Conservation (phyloP, 1,140 invertebrate species). For the Drosophila oshimai region DNA sequence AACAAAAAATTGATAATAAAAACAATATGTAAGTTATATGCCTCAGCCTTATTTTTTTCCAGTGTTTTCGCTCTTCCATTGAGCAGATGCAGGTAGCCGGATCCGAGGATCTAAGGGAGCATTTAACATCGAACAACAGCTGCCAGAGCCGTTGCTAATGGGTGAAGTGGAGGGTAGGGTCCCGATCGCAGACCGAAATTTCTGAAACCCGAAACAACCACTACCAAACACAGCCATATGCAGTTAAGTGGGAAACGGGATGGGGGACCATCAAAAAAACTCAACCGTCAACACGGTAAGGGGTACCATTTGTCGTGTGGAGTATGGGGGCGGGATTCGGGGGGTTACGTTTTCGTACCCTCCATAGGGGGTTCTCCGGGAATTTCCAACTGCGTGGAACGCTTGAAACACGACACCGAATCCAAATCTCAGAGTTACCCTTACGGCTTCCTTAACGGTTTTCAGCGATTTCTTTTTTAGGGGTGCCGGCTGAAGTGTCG, state of each 20-base stretch:
- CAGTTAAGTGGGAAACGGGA: conserved; percentile 23
- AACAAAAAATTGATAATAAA: too few relatives aligned
- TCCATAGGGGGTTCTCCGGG: conserved; percentile 15
- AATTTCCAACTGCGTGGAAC: conserved; percentile 18
- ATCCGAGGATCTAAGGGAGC: conserved; percentile 30
- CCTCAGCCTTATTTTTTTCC: conserved; percentile 2
- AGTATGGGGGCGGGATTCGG: conserved; percentile 20
- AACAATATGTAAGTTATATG: too few relatives aligned
- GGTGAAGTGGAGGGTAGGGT: conserved; percentile 25
- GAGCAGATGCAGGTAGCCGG: conserved; percentile 54
- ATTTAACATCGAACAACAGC: conserved; percentile 45
- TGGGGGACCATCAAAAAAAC: conserved; percentile 1
- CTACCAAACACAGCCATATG: conserved; percentile 22
- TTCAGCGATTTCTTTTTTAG: conserved; percentile 21
- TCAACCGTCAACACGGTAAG: conserved; percentile 3
- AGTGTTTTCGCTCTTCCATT: not conserved
- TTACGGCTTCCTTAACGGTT: conserved; percentile 28
- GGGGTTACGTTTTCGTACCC: not conserved
- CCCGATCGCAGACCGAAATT: conserved; percentile 48
- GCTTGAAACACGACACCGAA: conserved; percentile 27
- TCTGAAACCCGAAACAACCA: conserved; percentile 59
- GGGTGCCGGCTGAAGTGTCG: conserved; percentile 15
- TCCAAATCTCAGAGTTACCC: conserved; percentile 21
- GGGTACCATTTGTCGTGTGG: conserved; percentile 1
- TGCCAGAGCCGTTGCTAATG: conserved; percentile 57